Evolutionary conservation across 1,140 invertebrate genomes (phyloP).

Genomic region (Aphelinus atriplicis): DNA sequence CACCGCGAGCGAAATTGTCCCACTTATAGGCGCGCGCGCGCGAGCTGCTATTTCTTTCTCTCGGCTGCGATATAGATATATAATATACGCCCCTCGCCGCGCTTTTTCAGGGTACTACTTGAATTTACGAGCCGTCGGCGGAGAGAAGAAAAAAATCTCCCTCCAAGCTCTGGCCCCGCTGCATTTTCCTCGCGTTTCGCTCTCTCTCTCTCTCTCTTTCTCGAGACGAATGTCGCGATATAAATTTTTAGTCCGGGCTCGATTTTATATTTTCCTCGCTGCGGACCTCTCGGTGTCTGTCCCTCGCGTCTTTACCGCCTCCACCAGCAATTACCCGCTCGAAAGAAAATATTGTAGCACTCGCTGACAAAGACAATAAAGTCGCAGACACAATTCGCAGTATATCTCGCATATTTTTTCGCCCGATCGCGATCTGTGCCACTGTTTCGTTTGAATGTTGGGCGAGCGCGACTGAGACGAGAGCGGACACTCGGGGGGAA

Average conservation of each 20-base stretch:
- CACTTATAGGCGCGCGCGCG: conserved; percentile 19
- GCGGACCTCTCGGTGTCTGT: neutral
- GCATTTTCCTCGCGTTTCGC: neutral
- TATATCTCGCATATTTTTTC: neutral
- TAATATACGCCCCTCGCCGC: conserved; percentile 5
- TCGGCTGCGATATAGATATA: neutral
- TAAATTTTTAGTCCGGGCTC: conserved; percentile 38
- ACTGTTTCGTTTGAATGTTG: too few species aligned
- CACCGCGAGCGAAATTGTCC: conserved; percentile 40
- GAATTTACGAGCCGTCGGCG: conserved; percentile 49
- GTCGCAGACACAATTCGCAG: conserved; percentile 13
- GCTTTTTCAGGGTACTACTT: conserved; percentile 47
- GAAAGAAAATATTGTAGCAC: conserved; percentile 15
- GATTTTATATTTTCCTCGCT: conserved; percentile 12
- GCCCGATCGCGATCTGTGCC: neutral
- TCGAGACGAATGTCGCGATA: conserved; percentile 27
- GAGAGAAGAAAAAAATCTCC: neutral
- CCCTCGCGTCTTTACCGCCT: conserved; percentile 5
- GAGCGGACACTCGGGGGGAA: too few species aligned
- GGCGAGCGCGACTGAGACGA: too few species aligned
- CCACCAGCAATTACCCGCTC: conserved; percentile 20
- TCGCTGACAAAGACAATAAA: conserved; percentile 19
- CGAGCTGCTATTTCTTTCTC: conserved; percentile 3
- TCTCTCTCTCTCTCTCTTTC: neutral
- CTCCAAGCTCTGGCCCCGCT: neutral